Percentiles rank a stretch among this genome's conserved stretches.
Evolutionary conservation across 1,140 invertebrate genomes (phyloP).

Genomic region (Antheraea mylitta): DNA sequence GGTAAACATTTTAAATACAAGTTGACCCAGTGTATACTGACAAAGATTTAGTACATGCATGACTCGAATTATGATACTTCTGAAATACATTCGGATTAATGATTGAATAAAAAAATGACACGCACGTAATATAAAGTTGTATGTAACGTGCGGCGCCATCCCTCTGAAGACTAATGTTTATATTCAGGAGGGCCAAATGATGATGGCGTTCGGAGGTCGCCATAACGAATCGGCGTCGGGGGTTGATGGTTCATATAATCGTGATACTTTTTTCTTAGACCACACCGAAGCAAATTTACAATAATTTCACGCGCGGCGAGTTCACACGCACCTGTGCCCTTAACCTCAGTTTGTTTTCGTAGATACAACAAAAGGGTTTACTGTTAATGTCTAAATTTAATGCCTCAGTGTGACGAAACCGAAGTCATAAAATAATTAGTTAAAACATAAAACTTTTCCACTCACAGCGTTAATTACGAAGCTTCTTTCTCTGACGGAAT

Average conservation of each 20-base stretch:
- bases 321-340: conserved; percentile 68
- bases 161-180: conserved; percentile 33
- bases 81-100: too few relatives aligned
- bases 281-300: conserved; percentile 71
- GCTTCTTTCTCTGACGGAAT: conserved; percentile 6
- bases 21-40: too few relatives aligned
- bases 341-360: conserved; percentile 28
- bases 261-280: conserved; percentile 63
- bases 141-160: conserved; percentile 23
- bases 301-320: conserved; percentile 68
- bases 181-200: conserved; percentile 49
- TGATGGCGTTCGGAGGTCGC: conserved; percentile 51
- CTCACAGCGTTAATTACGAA: conserved; percentile 8
- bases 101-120: too few relatives aligned
- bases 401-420: conserved; percentile 23
- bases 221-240: conserved; percentile 58
- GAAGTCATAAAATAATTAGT: conserved; percentile 22
- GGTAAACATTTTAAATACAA: too few relatives aligned
- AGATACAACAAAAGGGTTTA: conserved; percentile 29
- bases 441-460: conserved; percentile 15
- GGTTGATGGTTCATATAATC: conserved; percentile 70
- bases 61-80: too few relatives aligned
- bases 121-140: neutral
- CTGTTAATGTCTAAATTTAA: conserved; percentile 29
- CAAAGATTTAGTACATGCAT: too few relatives aligned